These are phyloP conservation scores for Antigone vipio DNA, from an alignment of 2,113 vertebrate genomes.

Conservation along the genomic window DNA sequence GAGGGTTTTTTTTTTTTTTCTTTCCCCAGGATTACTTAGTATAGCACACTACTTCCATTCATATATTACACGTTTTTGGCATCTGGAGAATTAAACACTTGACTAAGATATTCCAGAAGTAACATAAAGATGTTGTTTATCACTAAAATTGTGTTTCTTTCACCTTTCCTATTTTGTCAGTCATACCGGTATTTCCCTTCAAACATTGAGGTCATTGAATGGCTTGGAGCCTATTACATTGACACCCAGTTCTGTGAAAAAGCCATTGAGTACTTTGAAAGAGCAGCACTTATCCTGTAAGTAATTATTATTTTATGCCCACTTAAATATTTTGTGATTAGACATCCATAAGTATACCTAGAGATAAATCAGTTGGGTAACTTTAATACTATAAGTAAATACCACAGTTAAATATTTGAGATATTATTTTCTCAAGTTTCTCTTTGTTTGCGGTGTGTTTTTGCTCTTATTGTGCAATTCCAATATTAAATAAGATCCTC, in stretches of 20 bases:
- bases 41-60: constrained; percentile 51
- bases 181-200: constrained; percentile 95
- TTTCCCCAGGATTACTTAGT: not conserved
- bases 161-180: constrained; percentile 70
- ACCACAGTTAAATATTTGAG: not conserved
- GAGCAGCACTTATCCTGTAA: constrained; percentile 97
- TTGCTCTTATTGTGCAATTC: not conserved
- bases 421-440: constrained; percentile 8
- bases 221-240: constrained; percentile 95
- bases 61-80: constrained; percentile 48
- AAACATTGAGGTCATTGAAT: constrained; percentile 94
- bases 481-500: not conserved
- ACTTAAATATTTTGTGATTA: constrained; percentile 10
- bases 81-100: constrained; percentile 52
- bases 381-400: not conserved
- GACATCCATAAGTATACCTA: not conserved
- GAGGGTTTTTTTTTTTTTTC: not conserved
- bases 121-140: constrained; percentile 47
- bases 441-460: not conserved
- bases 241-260: constrained; percentile 98
- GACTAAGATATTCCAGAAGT: constrained; percentile 56
- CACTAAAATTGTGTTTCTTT: constrained; percentile 54
- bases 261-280: constrained; percentile 97
- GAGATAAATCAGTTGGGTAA: not conserved
- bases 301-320: constrained; percentile 65